These are phyloP conservation scores for Parus major DNA, from an alignment of 2,113 vertebrate species.

Conservation along the genomic window DNA sequence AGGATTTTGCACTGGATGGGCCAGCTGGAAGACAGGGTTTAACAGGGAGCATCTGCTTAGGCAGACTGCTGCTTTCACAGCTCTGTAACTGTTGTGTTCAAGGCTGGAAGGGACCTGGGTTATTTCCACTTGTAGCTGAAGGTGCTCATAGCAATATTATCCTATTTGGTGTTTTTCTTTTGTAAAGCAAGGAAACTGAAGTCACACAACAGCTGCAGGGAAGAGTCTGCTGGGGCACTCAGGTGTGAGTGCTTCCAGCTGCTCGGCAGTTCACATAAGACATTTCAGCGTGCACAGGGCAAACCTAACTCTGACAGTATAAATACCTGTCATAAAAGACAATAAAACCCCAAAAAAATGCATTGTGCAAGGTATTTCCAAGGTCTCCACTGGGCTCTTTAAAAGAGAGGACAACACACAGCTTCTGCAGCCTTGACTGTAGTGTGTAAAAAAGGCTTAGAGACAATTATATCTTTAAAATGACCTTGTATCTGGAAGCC, in stretches of 20 bases:
- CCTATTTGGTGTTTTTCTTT: not conserved
- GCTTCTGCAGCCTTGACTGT: not conserved
- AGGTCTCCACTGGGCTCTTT: not conserved
- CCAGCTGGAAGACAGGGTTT: not conserved
- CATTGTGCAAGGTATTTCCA: not conserved
- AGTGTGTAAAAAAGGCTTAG: not conserved
- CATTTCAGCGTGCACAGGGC: not conserved
- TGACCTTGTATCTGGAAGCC: not conserved
- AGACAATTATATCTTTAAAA: not conserved
- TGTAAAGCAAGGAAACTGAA: not conserved
- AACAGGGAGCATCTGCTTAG: not conserved
- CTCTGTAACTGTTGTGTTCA: not conserved
- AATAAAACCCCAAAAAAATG: not conserved
- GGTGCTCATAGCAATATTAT: too few relatives aligned
- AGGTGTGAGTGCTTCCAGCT: not conserved
- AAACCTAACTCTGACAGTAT: not conserved
- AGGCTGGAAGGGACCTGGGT: not conserved
- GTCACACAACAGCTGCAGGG: not conserved
- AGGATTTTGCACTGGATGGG: not conserved
- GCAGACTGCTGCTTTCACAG: not conserved
- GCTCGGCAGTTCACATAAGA: accelerated
- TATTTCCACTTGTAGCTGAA: not conserved
- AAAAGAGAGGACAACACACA: not conserved
- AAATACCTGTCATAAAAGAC: not conserved
- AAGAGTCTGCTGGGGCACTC: not conserved